Percentiles rank a stretch among this genome's conserved stretches.
Conservation (phyloP, 2,888 invertebrate species). For the Trichogramma dendrolimi region DNA sequence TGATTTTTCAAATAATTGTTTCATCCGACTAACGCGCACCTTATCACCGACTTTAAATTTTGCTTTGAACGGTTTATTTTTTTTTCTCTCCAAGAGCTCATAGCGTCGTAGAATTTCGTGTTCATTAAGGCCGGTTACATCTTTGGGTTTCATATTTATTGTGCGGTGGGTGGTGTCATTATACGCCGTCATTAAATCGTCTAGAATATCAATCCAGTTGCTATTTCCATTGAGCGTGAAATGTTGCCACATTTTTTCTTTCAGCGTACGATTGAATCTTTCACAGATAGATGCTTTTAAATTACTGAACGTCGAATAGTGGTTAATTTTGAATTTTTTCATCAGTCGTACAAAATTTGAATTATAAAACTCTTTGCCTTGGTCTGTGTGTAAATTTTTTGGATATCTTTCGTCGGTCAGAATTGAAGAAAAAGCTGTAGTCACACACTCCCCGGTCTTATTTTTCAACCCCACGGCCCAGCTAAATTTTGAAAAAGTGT, state of each 20-base stretch:
- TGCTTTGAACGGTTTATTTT: too few species aligned
- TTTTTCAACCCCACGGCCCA: too few species aligned
- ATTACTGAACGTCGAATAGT: conserved; percentile 31
- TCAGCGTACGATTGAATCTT: conserved; percentile 31
- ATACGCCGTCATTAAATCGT: conserved; percentile 30
- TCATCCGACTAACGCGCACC: conserved; percentile 36
- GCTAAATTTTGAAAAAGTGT: too few species aligned
- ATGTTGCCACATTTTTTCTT: conserved; percentile 35
- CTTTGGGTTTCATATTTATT: conserved; percentile 18
- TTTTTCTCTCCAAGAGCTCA: background rate
- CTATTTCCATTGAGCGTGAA: conserved; percentile 31
- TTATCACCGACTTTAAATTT: conserved; percentile 26
- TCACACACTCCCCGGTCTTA: too few species aligned
- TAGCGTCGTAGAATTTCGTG: background rate
- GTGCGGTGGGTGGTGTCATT: conserved; percentile 19
- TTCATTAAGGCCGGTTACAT: conserved; percentile 28
- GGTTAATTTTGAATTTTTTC: conserved; percentile 18
- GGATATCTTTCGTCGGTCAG: too few species aligned
- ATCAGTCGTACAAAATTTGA: conserved; percentile 17
- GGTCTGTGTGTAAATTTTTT: too few species aligned
- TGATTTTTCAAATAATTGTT: conserved; percentile 35
- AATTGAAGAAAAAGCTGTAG: too few species aligned
- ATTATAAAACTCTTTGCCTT: conserved; percentile 34
- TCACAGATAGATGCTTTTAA: conserved; percentile 39
- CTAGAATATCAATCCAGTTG: conserved; percentile 30